Percentiles rank a stretch among this genome's conserved stretches.
phyloP scores from a whole-genome alignment of 2,113 vertebrate genomes.

The Platycercus adscitus region DNA sequence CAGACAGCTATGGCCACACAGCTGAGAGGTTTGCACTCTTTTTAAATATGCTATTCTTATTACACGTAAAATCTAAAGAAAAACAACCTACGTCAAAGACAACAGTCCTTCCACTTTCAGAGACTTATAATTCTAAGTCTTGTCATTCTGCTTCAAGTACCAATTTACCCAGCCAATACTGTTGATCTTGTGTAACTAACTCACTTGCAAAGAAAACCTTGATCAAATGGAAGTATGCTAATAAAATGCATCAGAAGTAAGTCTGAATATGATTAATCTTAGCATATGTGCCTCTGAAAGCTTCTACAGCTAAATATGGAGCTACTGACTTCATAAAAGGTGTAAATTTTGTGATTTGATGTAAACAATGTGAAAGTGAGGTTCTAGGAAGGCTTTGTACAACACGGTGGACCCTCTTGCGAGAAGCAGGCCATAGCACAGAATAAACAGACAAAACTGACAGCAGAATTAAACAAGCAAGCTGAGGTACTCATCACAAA shows the following conservation, averaged over 20 bases:
- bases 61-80: not conserved
- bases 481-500: not conserved
- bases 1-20: not conserved
- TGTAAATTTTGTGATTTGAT: not conserved
- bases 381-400: not conserved
- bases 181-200: not conserved
- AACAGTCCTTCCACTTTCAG: not conserved
- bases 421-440: not conserved
- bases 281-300: not conserved
- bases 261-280: not conserved
- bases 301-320: not conserved
- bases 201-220: not conserved
- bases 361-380: not conserved
- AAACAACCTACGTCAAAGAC: not conserved
- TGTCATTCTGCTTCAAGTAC: not conserved
- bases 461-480: rapidly evolving
- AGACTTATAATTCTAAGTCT: not conserved
- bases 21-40: not conserved
- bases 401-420: not conserved
- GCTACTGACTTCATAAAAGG: not conserved
- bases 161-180: not conserved
- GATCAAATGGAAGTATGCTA: not conserved
- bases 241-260: not conserved
- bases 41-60: not conserved
- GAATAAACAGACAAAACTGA: not conserved